Conservation (phyloP, 2,113 vertebrate species). For the Epinephelus lanceolatus region DNA sequence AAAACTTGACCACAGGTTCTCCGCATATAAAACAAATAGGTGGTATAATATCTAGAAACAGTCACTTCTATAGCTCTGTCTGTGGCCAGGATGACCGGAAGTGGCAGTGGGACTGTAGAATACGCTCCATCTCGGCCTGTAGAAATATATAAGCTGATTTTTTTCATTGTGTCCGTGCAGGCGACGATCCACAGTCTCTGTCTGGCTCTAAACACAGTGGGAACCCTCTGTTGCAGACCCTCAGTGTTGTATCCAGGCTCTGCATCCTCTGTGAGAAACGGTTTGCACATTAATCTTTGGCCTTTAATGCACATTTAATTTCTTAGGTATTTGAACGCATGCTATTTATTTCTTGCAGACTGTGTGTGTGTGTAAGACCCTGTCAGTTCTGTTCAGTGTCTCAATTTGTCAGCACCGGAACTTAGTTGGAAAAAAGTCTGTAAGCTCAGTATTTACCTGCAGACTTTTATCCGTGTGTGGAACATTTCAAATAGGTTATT, state of each 20-base stretch:
- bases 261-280: not conserved
- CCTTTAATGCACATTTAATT: not conserved
- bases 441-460: not conserved
- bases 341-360: not conserved
- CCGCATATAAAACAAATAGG: not conserved
- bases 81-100: not conserved
- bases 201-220: conserved; percentile 12
- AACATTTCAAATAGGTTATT: not conserved
- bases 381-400: not conserved
- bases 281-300: not conserved
- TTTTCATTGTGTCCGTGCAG: not conserved
- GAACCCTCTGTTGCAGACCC: not conserved
- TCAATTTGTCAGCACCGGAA: not conserved
- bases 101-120: not conserved
- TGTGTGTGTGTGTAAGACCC: not conserved
- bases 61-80: too few species aligned
- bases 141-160: not conserved
- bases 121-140: not conserved
- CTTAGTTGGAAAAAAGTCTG: not conserved
- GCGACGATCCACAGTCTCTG: not conserved
- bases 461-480: not conserved
- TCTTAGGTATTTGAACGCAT: not conserved
- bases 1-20: not conserved
- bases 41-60: not conserved
- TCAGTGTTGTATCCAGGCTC: not conserved